Evolutionary conservation across 2,797 vertebrate species (phyloP).

Genomic region (Darevskia mixta): DNA sequence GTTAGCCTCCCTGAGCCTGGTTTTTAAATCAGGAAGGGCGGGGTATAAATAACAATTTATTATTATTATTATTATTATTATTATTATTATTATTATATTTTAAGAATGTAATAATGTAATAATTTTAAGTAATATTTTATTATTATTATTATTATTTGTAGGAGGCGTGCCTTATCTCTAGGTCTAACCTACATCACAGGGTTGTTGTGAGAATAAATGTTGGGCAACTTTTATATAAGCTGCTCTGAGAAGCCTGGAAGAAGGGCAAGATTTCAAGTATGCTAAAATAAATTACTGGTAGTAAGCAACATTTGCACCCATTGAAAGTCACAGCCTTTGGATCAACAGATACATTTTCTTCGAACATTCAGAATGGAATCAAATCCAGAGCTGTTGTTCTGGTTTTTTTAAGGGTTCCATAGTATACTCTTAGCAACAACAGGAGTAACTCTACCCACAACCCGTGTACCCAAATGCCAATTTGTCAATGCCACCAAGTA

Average conservation of each 20-base stretch:
- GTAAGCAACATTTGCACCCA: conserved; percentile 28
- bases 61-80: no score
- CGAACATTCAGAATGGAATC: conserved; percentile 15
- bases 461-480: not conserved
- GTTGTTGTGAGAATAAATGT: not conserved
- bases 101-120: no score
- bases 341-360: conserved; percentile 38
- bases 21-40: no score
- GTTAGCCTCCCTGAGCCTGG: no score
- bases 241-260: not conserved
- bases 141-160: no score
- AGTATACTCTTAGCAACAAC: conserved; percentile 53
- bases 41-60: no score
- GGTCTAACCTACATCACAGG: not conserved
- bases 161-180: not conserved
- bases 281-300: not conserved
- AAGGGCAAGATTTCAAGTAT: conserved; percentile 13
- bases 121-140: no score
- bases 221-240: conserved; percentile 38
- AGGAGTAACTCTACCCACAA: conserved; percentile 46
- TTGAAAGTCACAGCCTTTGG: not conserved
- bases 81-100: no score
- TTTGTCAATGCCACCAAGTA: conserved; percentile 45
- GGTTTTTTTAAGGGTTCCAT: not conserved
- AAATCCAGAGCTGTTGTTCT: not conserved